Evolutionary conservation across 2,113 vertebrate genomes (phyloP), one percentile per base, ranked within the genome.

Genomic region (Mormyrus lacerda): DNA sequence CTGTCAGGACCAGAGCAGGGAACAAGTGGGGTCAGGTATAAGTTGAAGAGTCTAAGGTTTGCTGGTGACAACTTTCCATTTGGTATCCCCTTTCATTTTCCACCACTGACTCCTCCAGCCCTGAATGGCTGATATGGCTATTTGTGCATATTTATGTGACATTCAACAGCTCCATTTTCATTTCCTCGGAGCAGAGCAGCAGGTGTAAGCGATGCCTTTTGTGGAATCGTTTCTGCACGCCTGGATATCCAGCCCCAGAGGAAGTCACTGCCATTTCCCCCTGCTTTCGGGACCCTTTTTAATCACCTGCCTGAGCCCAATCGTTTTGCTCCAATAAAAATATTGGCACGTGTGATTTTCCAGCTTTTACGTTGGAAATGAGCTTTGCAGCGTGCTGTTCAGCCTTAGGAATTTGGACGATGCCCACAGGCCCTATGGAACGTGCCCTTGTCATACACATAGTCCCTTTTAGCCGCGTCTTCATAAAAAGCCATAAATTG

Each of bases 271-370:
- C 88, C 35, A 6, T 4, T 39, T 9, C 35, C 27, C 21, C 24
- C 21, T 4, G 4, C n/a, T 21, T 4, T 50, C 50, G 65, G 88
- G 21, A 45, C 65, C 10, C 42, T 8, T 53, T 69, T 31, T 53
- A 85, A 89, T 39, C 51, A 89, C 31, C 48, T 15, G 27, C 50
- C 42, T 8, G 8, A 65, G 51, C 51, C 39, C 15, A 85, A 85
- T 35, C 44, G 51, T 19, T 31, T 13, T 39, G 21, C 51, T 89
- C 88, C 88, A 89, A 89, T 24, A 65, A 39, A 89, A 89, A 89
- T 65, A 89, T 8, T 24, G 42, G 31, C 42, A 3, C 42, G 27
- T 65, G 7, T 19, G 17, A 61, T 85, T 85, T 89, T 48, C n/a
- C 53, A 47, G 82, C 44, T 31, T 61, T 47, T 31, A 31, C 15